Percentiles rank a stretch among this genome's conserved stretches.
phyloP scores from a whole-genome alignment of 2,888 invertebrate genomes.

The Chromoteleia sp. region DNA sequence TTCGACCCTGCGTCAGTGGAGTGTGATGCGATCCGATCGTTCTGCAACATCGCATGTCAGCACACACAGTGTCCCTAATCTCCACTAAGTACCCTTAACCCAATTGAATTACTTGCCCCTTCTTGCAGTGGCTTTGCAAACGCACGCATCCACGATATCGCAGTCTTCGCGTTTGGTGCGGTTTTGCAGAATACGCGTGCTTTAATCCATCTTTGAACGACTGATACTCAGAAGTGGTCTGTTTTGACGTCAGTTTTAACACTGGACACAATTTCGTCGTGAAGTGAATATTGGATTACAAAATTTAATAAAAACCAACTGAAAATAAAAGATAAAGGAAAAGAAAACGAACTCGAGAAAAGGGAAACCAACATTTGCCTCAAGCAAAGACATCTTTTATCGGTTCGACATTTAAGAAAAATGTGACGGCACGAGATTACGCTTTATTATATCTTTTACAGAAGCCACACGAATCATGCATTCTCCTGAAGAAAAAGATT shows the following conservation, averaged over 20 bases:
- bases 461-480: slow-evolving; percentile 72
- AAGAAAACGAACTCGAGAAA: no score
- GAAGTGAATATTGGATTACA: not conserved
- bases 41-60: slow-evolving; percentile 78
- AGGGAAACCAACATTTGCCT: not conserved
- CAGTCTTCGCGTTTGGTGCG: slow-evolving; percentile 61
- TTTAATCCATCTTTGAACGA: slow-evolving; percentile 58
- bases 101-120: slow-evolving; percentile 81
- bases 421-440: slow-evolving; percentile 54
- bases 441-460: not conserved
- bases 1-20: slow-evolving; percentile 39
- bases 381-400: not conserved
- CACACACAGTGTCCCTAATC: slow-evolving; percentile 81
- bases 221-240: no score
- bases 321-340: no score
- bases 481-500: slow-evolving; percentile 75
- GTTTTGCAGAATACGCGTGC: slow-evolving; percentile 57
- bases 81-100: slow-evolving; percentile 82
- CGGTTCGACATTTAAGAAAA: slow-evolving; percentile 16
- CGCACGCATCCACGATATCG: slow-evolving; percentile 68
- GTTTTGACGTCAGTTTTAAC: no score
- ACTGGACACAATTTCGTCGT: slow-evolving; percentile 28
- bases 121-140: slow-evolving; percentile 69
- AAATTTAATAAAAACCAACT: no score
- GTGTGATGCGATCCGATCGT: slow-evolving; percentile 12